These are phyloP conservation scores for Enteromius argenteus DNA, from an alignment of 2,797 vertebrate genomes.

Conservation along the genomic window DNA sequence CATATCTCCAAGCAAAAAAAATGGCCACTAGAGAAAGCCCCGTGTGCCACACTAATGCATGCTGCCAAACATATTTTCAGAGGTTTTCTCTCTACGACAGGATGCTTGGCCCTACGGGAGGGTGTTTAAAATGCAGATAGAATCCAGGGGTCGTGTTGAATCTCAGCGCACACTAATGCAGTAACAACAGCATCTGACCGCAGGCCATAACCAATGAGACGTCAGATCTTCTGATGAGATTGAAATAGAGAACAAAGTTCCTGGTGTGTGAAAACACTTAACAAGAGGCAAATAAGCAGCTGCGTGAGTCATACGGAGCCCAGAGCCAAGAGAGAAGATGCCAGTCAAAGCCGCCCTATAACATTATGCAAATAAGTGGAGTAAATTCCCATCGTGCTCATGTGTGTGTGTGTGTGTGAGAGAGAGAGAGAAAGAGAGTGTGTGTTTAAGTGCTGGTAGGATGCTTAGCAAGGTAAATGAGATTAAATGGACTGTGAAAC, in stretches of 20 bases:
- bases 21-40: background rate
- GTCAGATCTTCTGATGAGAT: conserved; percentile 48
- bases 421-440: background rate
- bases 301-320: conserved; percentile 32
- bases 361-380: conserved; percentile 24
- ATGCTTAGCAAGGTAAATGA: conserved; percentile 41
- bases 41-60: background rate
- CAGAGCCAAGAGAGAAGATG: conserved; percentile 13
- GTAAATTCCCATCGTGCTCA: background rate
- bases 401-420: background rate
- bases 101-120: background rate
- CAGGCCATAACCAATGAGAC: conserved; percentile 44
- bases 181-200: conserved; percentile 38
- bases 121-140: conserved; percentile 32
- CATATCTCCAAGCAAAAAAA: conserved; percentile 1
- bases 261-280: conserved; percentile 50
- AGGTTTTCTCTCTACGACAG: background rate
- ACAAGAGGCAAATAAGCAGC: conserved; percentile 49
- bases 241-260: conserved; percentile 34
- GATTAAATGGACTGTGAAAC: conserved; percentile 50
- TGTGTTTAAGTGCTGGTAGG: conserved; percentile 34
- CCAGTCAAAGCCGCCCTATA: background rate
- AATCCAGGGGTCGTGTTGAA: conserved; percentile 7
- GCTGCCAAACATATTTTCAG: background rate
- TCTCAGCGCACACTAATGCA: conserved; percentile 28